These are phyloP conservation scores for Trachurus trachurus DNA, from an alignment of 2,797 vertebrate species.

Conservation along the genomic window DNA sequence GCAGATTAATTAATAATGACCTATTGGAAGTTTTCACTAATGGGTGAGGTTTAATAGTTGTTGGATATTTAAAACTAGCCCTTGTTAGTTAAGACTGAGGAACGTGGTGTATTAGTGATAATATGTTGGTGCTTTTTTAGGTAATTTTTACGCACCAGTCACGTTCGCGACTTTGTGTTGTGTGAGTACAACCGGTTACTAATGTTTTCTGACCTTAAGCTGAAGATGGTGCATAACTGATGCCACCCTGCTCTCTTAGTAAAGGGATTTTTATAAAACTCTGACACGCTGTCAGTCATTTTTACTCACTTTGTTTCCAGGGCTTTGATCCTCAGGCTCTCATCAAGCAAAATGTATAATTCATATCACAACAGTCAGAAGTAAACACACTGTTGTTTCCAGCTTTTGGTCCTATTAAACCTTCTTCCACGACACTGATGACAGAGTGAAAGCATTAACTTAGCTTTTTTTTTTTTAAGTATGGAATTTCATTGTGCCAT, in stretches of 20 bases:
- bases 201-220: constrained; percentile 3
- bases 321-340: not conserved
- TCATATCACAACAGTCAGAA: not conserved
- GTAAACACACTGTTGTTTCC: not conserved
- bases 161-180: no score
- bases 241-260: no score
- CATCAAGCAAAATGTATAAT: not conserved
- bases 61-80: not conserved
- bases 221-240: not conserved
- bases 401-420: not conserved
- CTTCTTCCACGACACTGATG: not conserved
- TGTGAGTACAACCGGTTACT: not conserved
- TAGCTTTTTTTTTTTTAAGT: not conserved
- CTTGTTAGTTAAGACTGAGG: not conserved
- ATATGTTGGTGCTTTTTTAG: not conserved
- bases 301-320: not conserved
- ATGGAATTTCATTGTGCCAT: not conserved
- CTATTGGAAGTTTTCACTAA: not conserved
- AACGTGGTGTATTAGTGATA: not conserved
- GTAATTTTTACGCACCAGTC: not conserved
- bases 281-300: not conserved
- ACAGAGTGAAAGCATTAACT: not conserved
- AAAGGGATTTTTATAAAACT: not conserved
- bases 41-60: not conserved
- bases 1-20: not conserved